Evolutionary conservation across 2,797 vertebrate genomes (phyloP).

Genomic region (Psittacula derbiana): DNA sequence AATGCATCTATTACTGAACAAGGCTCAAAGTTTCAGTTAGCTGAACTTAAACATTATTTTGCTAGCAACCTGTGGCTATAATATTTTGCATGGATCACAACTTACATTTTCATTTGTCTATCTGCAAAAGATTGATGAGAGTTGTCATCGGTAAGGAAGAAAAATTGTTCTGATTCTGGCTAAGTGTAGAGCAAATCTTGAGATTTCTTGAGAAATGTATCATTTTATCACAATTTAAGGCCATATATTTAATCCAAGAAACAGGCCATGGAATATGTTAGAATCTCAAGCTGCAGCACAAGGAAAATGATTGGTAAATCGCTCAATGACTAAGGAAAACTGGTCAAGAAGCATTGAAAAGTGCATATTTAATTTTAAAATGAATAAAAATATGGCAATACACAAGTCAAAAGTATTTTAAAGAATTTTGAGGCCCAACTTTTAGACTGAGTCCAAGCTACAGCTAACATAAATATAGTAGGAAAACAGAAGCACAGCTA

Average conservation of each 20-base stretch:
- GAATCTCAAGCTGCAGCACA: neutral
- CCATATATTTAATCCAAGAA: slow-evolving; percentile 45
- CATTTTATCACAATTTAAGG: slow-evolving; percentile 15
- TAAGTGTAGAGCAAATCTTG: slow-evolving; percentile 41
- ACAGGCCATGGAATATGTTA: neutral
- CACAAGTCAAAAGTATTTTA: neutral
- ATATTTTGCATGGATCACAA: slow-evolving; percentile 44
- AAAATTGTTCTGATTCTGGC: slow-evolving; percentile 61
- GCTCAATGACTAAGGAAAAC: neutral
- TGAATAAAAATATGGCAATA: neutral
- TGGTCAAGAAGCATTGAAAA: neutral
- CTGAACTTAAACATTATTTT: slow-evolving; percentile 43
- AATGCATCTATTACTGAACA: neutral
- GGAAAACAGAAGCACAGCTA: neutral
- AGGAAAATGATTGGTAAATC: neutral
- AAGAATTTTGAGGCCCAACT: neutral
- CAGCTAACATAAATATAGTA: neutral
- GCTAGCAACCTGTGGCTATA: slow-evolving; percentile 29
- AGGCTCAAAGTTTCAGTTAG: slow-evolving; percentile 40
- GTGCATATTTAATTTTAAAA: neutral
- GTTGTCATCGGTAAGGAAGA: slow-evolving; percentile 57
- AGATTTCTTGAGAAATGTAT: slow-evolving; percentile 51
- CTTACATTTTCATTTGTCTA: slow-evolving; percentile 62
- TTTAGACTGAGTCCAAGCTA: neutral
- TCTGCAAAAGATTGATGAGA: slow-evolving; percentile 70